Base-by-base conservation (phyloP, 1,140 invertebrate genomes). In the Bombus confusus region DNA sequence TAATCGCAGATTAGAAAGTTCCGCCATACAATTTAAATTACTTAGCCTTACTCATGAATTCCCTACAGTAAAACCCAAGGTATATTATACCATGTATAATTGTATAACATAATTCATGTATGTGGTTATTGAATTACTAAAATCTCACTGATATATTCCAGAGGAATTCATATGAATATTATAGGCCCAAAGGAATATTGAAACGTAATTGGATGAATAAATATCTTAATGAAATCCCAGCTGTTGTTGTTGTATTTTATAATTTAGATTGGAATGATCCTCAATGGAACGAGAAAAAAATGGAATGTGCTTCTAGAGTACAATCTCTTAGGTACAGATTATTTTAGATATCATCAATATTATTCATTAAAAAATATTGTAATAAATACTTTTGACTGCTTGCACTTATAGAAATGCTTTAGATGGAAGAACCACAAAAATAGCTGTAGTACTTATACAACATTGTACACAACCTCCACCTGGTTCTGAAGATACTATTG, bases 231-330 rank as follows among this genome's bases (percentile, higher is more conserved):
- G 96, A 98, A 74, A 96, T 99, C 87, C 99, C 99, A 31, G 97
- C 98, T 8, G 97, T 99, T 1, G 97, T 99, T 75, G 98, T 99
- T 15, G 96, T 99, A 62, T 99, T 99, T 94, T 98, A 98, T 95
- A 99, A 99, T 92, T 96, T 99, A 90, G 98, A 99, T 95, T 99
- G 99, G 99, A 98, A 99, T 94, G 98, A 99, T 95, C 95, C 96
- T 1, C 96, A 97, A 74, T 99, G 98, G 98, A 97, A 98, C 91
- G 98, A 99, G 90, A 99, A 98, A 92, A 98, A 98, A 93, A 97
- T 98, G 90, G 98, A 99, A 95, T 99, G 98, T 95, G 97, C 98
- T 12, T 97, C 97, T 2, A 96, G 97, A 92, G 97, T 99, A n/a
- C 98, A 99, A 94, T 97, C 97, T 39, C 96, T 99, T 73, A 97